Evolutionary conservation across 2,113 vertebrate genomes (phyloP).

Genomic region (Cyanocitta stelleri): DNA sequence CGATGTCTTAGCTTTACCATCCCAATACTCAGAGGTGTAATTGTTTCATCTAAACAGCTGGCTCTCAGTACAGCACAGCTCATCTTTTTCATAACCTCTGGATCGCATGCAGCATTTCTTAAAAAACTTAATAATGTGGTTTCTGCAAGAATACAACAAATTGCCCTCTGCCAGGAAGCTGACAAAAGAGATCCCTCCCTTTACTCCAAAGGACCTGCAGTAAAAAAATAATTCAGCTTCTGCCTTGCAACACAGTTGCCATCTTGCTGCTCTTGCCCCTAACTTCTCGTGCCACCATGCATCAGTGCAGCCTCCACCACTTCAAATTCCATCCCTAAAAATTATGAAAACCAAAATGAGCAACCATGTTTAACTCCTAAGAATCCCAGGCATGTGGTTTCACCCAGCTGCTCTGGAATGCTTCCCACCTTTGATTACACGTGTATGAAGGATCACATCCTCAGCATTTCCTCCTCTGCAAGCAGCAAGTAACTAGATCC

Average conservation of each 20-base stretch:
- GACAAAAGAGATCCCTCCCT: constrained; percentile 41
- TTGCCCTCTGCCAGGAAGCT: background rate
- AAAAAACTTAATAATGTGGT: constrained; percentile 35
- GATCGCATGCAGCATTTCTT: background rate
- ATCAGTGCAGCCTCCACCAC: background rate
- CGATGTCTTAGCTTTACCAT: background rate
- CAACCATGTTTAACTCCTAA: background rate
- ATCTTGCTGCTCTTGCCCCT: background rate
- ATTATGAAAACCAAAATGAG: background rate
- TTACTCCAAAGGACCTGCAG: background rate
- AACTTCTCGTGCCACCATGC: background rate
- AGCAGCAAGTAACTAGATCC: background rate
- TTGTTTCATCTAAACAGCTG: background rate
- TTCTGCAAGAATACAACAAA: constrained; percentile 40
- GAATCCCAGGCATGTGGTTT: background rate
- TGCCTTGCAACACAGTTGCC: background rate
- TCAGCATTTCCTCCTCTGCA: background rate
- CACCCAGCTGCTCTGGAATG: background rate
- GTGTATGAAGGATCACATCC: background rate
- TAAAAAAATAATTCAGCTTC: background rate
- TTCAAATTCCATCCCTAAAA: background rate
- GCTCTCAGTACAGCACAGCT: background rate
- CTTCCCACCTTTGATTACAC: background rate
- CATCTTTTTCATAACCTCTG: constrained; percentile 1
- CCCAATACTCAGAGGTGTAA: background rate